These are phyloP conservation scores for Loripinus fragilis DNA, from an alignment of 2,888 invertebrate species.

Conservation along the genomic window DNA sequence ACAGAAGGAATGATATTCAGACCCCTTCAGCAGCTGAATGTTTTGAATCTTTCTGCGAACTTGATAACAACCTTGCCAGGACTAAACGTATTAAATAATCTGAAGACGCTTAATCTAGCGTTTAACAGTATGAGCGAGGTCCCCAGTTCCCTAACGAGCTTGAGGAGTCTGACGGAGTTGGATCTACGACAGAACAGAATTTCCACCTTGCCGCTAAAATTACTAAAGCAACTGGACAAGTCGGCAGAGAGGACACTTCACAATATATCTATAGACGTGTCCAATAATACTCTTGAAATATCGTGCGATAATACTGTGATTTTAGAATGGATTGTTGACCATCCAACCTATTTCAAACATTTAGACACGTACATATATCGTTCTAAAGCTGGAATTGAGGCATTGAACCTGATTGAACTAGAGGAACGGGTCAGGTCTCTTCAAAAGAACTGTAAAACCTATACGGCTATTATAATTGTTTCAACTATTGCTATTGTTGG, in stretches of 20 bases:
- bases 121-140: constrained; percentile 2
- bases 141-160: too few relatives aligned
- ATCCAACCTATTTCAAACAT: not conserved
- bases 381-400: not conserved
- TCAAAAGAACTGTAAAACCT: constrained; percentile 21
- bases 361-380: constrained; percentile 30
- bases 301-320: constrained; percentile 26
- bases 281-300: constrained; percentile 26
- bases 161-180: constrained; percentile 22
- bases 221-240: constrained; percentile 14
- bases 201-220: not conserved
- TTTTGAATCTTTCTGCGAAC: constrained; percentile 40
- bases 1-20: constrained; percentile 23
- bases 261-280: constrained; percentile 31
- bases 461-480: constrained; percentile 10
- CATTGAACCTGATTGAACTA: not conserved
- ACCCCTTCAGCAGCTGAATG: constrained; percentile 17
- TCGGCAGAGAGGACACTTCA: not conserved
- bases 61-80: constrained; percentile 6
- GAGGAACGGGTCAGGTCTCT: not conserved
- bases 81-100: constrained; percentile 23
- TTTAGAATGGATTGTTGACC: constrained; percentile 32
- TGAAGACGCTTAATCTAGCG: constrained; percentile 14
- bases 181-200: constrained; percentile 28
- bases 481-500: constrained; percentile 25